Base-by-base conservation (phyloP, 2,797 vertebrate species). In the Columba guinea region DNA sequence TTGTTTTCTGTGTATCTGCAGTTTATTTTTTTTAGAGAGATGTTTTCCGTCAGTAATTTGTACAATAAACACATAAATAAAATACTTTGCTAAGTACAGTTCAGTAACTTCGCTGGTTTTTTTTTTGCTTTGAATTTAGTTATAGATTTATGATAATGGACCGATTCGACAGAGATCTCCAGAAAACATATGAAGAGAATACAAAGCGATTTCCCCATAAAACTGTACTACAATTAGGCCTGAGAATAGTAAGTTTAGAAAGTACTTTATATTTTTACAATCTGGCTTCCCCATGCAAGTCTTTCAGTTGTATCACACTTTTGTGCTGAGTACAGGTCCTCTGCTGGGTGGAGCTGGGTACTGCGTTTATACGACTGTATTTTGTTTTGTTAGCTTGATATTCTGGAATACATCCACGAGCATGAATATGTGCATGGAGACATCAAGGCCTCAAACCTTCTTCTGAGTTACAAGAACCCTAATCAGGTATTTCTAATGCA, bases 61-160 rank as follows among this genome's bases (percentile, higher is more conserved):
- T 84, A 37, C 17, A 55, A 19, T 53, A 81, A 73, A 76, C 35
- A 34, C 0, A 6, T 13, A 64, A 24, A 37, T 68, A 91, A 89
- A 85, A 37, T 80, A 59, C 5, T 82, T 68, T 60, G 9, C 27
- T 34, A 53, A 67, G 21, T 65, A 30, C 12, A 27, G 4, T 44
- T 91, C 59, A 70, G 56, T 90, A 83, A 84, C 56, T 55, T 82
- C 35, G 7, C 23, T 82, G 7, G 18, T 68, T 71, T 34, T 83
- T 49, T 58, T 84, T 65, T 34, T 28, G 22, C 49, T 26, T 78
- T 60, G 26, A 22, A 89, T 97, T 94, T 79, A 98, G 98, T 93
- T 99, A 99, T 52, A 98, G 99, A 87, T 99, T 99, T 98, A 99
- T 99, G 99, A 98, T 99, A 69, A 99, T 99, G 96, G 99, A 99